These are phyloP conservation scores for Petrosia ficiformis DNA, from an alignment of 37 sponge, comb jelly and placozoan species.

Conservation along the genomic window DNA sequence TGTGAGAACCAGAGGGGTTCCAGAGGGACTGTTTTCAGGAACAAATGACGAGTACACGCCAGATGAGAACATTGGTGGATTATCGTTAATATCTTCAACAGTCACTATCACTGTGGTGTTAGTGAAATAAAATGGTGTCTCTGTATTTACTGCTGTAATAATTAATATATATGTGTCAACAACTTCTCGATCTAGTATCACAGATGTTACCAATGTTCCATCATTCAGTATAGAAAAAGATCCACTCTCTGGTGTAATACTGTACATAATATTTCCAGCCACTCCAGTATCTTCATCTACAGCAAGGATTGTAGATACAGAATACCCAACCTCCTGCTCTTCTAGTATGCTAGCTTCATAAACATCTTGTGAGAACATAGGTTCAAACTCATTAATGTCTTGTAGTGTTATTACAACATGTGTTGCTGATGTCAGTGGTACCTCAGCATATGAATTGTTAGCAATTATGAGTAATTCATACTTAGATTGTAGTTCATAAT, in stretches of 20 bases:
- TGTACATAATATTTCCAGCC: constrained; percentile 1
- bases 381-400: constrained; percentile 45
- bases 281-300: constrained; percentile 1
- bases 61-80: constrained; percentile 30
- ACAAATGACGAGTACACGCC: constrained; percentile 31
- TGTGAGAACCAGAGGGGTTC: constrained; percentile 21
- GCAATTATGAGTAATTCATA: constrained; percentile 36
- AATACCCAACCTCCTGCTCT: not conserved
- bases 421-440: constrained; percentile 3
- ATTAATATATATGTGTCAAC: too few relatives aligned
- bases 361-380: not conserved
- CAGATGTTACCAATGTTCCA: too few relatives aligned
- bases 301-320: constrained; percentile 22
- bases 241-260: too few relatives aligned
- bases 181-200: too few relatives aligned
- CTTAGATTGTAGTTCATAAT: constrained; percentile 20
- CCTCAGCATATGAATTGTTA: constrained; percentile 19
- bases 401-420: constrained; percentile 42
- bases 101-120: constrained; percentile 13
- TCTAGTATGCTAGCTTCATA: constrained; percentile 11
- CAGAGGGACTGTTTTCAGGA: constrained; percentile 38
- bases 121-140: too few relatives aligned
- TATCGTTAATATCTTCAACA: constrained; percentile 49
- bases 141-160: too few relatives aligned
- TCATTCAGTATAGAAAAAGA: too few relatives aligned